Evolutionary conservation across 2,888 invertebrate species (phyloP).

Genomic region (Mactromeris polynyma): DNA sequence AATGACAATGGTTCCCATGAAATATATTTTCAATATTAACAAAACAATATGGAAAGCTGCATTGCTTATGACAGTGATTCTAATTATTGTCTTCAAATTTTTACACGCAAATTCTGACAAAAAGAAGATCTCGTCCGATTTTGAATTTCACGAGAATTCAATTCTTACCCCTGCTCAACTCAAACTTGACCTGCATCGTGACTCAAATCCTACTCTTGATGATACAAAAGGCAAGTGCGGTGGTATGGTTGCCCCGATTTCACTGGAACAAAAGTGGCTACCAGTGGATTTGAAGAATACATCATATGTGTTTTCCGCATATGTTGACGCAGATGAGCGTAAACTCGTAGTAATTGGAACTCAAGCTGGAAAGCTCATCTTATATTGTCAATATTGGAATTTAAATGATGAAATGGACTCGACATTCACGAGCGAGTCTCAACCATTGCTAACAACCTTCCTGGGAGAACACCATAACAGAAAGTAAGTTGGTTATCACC

Average conservation of each 20-base stretch:
- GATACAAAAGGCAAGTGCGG: neutral
- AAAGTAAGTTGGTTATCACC: neutral
- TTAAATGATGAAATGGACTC: neutral
- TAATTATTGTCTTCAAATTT: no score
- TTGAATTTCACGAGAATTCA: no score
- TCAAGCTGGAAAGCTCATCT: neutral
- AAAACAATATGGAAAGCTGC: no score
- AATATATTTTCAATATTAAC: no score
- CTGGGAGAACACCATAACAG: neutral
- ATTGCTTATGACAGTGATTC: no score
- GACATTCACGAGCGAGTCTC: neutral
- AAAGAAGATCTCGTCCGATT: no score
- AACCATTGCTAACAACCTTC: neutral
- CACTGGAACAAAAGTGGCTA: neutral
- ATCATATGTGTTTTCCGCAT: conserved; percentile 17
- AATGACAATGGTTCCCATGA: no score
- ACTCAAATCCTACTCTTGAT: no score
- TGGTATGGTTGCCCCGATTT: neutral
- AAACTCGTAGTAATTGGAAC: neutral
- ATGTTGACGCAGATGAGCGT: neutral
- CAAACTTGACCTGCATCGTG: no score
- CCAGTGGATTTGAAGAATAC: neutral
- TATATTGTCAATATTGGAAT: conserved; percentile 1
- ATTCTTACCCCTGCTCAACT: no score
- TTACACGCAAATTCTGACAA: no score